Evolutionary conservation across 2,113 vertebrate species (phyloP).

Genomic region (Parus major): DNA sequence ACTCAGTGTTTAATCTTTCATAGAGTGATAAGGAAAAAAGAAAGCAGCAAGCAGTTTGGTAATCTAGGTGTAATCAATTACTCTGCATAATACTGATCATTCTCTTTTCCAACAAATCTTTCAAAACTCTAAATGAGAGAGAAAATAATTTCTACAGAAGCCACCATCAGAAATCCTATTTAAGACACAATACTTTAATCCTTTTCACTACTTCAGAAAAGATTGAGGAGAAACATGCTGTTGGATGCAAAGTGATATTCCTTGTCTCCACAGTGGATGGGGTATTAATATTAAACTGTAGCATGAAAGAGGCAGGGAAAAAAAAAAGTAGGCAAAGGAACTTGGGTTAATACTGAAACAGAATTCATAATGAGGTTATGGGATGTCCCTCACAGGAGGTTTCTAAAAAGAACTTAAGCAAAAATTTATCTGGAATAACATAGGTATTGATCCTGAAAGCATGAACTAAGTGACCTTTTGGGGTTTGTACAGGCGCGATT

Average conservation of each 20-base stretch:
- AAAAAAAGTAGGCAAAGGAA: neutral
- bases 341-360: neutral
- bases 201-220: neutral
- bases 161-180: neutral
- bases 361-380: neutral
- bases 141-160: neutral
- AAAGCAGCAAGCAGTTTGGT: neutral
- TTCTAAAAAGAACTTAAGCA: neutral
- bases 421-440: neutral
- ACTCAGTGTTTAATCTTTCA: neutral
- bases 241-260: neutral
- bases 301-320: neutral
- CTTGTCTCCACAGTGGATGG: neutral
- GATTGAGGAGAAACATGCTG: neutral
- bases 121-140: neutral
- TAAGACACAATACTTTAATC: neutral
- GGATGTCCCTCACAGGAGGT: neutral
- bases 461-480: neutral
- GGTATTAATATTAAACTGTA: neutral
- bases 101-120: neutral
- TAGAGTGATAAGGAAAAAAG: neutral
- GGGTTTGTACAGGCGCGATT: neutral
- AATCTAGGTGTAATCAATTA: neutral
- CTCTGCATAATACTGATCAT: neutral
- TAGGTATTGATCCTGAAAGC: neutral